These are phyloP conservation scores for Drosophila grimshawi DNA, from an alignment of 1,140 invertebrate genomes.

Conservation along the genomic window DNA sequence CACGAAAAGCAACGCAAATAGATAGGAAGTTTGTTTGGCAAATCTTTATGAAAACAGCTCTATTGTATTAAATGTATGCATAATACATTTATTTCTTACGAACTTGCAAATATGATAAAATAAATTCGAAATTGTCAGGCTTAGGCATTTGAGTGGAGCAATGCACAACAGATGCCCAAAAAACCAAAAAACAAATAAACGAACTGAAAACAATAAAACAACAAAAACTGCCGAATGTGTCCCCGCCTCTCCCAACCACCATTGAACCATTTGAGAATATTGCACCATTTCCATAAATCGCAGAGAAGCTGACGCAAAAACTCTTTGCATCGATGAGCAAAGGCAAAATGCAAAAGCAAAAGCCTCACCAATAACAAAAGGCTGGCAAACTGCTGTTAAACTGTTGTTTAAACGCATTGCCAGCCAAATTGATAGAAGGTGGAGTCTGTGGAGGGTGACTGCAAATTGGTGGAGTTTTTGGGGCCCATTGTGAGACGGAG, in stretches of 20 bases:
- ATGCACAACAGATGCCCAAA: constrained; percentile 13
- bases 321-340: constrained; percentile 50
- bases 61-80: not conserved
- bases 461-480: constrained; percentile 46
- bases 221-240: constrained; percentile 20
- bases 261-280: constrained; percentile 55
- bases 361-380: constrained; percentile 80
- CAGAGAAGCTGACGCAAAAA: constrained; percentile 26
- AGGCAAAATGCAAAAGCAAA: constrained; percentile 62
- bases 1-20: too few species aligned
- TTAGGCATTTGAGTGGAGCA: not conserved
- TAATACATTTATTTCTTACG: not conserved
- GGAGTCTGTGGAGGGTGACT: not conserved
- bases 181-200: constrained; percentile 9
- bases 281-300: constrained; percentile 79
- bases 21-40: too few species aligned
- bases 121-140: constrained; percentile 13
- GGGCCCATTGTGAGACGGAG: constrained; percentile 62
- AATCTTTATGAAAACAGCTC: not conserved
- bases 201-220: constrained; percentile 11
- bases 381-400: constrained; percentile 79
- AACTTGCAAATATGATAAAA: constrained; percentile 15
- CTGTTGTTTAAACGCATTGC: constrained; percentile 80
- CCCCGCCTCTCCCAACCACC: not conserved
- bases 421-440: not conserved